Evolutionary conservation across 2,888 invertebrate species (phyloP).

Genomic region (Criorhina ranunculi): DNA sequence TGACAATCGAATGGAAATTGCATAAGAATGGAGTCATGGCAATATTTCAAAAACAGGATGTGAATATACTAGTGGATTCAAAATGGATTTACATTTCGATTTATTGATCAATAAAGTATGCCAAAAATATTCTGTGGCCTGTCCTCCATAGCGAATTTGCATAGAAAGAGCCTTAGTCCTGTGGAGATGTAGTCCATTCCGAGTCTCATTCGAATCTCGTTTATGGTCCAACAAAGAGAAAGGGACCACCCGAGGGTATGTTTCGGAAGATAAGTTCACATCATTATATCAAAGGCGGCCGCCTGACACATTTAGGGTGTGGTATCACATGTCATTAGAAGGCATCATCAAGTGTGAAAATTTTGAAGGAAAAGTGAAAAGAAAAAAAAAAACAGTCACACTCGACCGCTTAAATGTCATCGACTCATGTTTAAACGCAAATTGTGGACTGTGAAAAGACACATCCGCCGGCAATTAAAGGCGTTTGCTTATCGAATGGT

Average conservation of each 20-base stretch:
- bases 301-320: conserved; percentile 55
- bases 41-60: conserved; percentile 56
- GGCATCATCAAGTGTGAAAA: conserved; percentile 72
- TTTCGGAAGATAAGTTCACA: conserved; percentile 47
- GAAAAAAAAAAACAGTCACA: conserved; percentile 47
- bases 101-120: conserved; percentile 63
- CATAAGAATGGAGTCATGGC: conserved; percentile 50
- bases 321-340: conserved; percentile 63
- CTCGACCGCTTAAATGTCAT: conserved; percentile 65
- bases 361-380: conserved; percentile 28
- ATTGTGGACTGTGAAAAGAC: conserved; percentile 67
- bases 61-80: conserved; percentile 47
- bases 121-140: conserved; percentile 30
- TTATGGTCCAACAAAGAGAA: background rate
- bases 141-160: conserved; percentile 1
- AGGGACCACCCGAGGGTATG: conserved; percentile 53
- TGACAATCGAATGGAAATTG: conserved; percentile 50
- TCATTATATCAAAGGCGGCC: conserved; percentile 57
- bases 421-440: conserved; percentile 65
- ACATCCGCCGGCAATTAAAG: conserved; percentile 73
- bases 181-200: background rate
- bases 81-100: conserved; percentile 47
- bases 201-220: conserved; percentile 42
- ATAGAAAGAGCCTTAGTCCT: conserved; percentile 19
- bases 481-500: conserved; percentile 52